Evolutionary conservation across 2,797 vertebrate species (phyloP).

Genomic region (Arrhamphus sclerolepis): DNA sequence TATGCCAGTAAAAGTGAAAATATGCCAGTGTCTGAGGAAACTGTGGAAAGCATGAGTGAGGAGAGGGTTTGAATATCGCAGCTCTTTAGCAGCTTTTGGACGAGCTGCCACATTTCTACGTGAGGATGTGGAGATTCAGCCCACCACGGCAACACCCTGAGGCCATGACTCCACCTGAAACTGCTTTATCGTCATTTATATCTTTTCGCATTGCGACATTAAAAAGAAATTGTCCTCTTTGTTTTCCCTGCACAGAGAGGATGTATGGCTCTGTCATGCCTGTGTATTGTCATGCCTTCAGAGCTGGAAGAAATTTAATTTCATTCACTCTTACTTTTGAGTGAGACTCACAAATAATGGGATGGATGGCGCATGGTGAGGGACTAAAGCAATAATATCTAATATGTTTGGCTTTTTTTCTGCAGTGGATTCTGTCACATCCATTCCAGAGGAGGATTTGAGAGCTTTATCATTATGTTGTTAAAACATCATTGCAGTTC

Average conservation of each 20-base stretch:
- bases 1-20: too few relatives aligned
- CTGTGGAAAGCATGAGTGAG: too few relatives aligned
- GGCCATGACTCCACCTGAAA: slow-evolving; percentile 22
- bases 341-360: slow-evolving; percentile 30
- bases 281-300: slow-evolving; percentile 21
- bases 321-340: slow-evolving; percentile 7
- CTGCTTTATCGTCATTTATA: slow-evolving; percentile 14
- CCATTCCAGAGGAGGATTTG: slow-evolving; percentile 14
- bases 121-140: neutral
- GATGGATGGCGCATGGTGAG: neutral
- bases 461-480: slow-evolving; percentile 28
- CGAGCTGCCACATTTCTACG: too few relatives aligned
- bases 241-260: slow-evolving; percentile 6
- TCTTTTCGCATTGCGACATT: slow-evolving; percentile 12
- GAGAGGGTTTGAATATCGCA: too few relatives aligned
- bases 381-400: slow-evolving; percentile 22
- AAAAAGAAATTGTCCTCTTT: slow-evolving; percentile 20
- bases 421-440: slow-evolving; percentile 54
- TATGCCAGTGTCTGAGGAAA: too few relatives aligned
- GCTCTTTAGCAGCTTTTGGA: too few relatives aligned
- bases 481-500: slow-evolving; percentile 39
- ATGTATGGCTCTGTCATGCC: slow-evolving; percentile 26
- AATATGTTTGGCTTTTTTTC: slow-evolving; percentile 15
- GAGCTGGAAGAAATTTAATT: slow-evolving; percentile 41
- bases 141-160: slow-evolving; percentile 2